phyloP scores from a whole-genome alignment of 2,888 invertebrate genomes.

The Altica lythri region DNA sequence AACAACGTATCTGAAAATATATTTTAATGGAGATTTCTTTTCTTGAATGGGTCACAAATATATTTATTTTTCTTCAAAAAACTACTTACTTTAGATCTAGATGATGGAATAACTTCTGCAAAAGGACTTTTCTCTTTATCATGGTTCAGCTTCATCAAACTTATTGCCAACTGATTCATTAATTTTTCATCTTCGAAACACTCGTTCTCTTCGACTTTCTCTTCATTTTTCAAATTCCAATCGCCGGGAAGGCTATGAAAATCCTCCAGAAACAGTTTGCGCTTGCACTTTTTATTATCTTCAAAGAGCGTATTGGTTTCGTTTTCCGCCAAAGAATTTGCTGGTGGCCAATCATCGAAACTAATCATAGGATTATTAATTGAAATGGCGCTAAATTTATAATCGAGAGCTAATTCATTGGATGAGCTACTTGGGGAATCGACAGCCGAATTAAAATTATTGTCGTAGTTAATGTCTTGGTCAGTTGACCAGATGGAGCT shows the following conservation, averaged over 20 bases:
- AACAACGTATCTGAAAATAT: constrained; percentile 19
- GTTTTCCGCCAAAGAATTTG: constrained; percentile 25
- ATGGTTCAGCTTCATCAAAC: constrained; percentile 65
- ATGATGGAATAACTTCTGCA: constrained; percentile 62
- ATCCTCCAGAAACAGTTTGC: constrained; percentile 22
- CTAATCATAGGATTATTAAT: constrained; percentile 27
- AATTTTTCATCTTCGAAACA: constrained; percentile 22
- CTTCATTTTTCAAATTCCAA: constrained; percentile 21
- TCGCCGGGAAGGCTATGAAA: constrained; percentile 25
- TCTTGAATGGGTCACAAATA: too few species aligned
- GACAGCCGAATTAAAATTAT: constrained; percentile 39
- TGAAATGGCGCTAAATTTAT: constrained; percentile 43
- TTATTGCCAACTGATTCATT: constrained; percentile 42
- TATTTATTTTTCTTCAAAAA: too few species aligned
- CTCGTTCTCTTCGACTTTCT: constrained; percentile 7
- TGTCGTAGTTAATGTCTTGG: constrained; percentile 38
- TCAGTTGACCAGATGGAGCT: constrained; percentile 60
- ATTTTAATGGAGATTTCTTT: neutral
- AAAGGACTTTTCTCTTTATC: constrained; percentile 67
- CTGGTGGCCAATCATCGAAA: constrained; percentile 17
- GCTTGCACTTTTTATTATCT: constrained; percentile 8
- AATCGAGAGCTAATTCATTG: constrained; percentile 40
- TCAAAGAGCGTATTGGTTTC: constrained; percentile 34
- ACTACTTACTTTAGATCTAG: constrained; percentile 21
- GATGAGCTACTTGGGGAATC: constrained; percentile 2